Base-by-base conservation (phyloP, 2,888 invertebrate species). In the Megaustenia siamemsis region DNA sequence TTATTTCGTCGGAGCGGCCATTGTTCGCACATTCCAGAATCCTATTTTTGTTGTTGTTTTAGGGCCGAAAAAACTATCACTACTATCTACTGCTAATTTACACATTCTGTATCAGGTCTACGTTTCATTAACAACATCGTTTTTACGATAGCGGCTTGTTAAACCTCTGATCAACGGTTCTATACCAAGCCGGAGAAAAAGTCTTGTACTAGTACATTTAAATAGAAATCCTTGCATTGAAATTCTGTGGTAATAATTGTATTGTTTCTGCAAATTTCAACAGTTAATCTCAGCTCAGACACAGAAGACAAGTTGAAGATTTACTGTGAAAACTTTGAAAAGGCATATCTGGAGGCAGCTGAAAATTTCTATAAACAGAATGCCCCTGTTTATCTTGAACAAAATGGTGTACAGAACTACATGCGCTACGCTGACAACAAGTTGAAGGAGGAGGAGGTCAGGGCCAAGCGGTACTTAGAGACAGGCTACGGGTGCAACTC, bases 351-450 rank as follows among this genome's bases (percentile, higher is more conserved):
- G 92, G 97, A 97, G 93, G 97, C 98, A 66, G 99, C 99, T 0
- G 97, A 98, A 91, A 96, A 97, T 82, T 99, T 99, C 90, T 99
- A 99, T 94, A 94, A 94, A 91, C 95, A 97, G 18, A 98, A 98
- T 95, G 98, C 98, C 0, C 97, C 97, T 69, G 97, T 98, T 92
- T 97, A 98, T 93, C 95, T 99, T 86, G 95, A 96, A 87, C 95
- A 96, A 24, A 97, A 98, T 94, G 99, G 99, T 75, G 99, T 99
- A 0, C 97, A 98, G 93, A 97, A 97, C 86, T 99, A 99, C 94
- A 99, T 99, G 98, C 96, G 96, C 89, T 99, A 98, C 94, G 99
- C 99, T 10, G 99, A 99, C 93, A 95, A 96, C 80, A 98, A 99
- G 93, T 95, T 99, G 76, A 96, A 97, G 68, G 99, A 99, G 93